Evolutionary conservation across 2,113 vertebrate genomes (phyloP).

Genomic region (Peucedramus taeniatus): DNA sequence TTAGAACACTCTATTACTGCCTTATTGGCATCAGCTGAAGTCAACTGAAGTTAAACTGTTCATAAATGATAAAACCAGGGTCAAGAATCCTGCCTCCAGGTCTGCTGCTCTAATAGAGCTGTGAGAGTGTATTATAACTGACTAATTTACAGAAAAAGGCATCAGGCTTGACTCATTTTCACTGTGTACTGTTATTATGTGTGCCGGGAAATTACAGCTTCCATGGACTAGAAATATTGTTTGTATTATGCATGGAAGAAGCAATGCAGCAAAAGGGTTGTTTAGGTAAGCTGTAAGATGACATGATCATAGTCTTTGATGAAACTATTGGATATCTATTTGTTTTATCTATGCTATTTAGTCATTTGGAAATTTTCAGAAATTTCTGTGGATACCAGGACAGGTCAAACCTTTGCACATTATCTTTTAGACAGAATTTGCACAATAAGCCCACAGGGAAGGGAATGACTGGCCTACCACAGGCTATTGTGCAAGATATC

Average conservation of each 20-base stretch:
- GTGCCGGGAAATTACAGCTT: conserved; percentile 2
- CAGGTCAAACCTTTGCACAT: neutral
- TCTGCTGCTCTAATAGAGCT: neutral
- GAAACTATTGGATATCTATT: neutral
- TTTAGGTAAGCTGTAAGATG: neutral
- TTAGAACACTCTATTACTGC: neutral
- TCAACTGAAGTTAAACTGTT: neutral
- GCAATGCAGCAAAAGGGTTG: neutral
- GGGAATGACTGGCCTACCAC: neutral
- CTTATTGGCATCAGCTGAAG: neutral
- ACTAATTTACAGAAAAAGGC: neutral
- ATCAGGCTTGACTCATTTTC: neutral
- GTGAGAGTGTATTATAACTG: neutral
- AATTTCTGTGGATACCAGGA: neutral
- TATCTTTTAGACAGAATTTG: neutral
- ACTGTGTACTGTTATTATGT: neutral
- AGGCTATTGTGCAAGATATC: neutral
- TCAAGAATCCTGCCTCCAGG: neutral
- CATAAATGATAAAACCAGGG: neutral
- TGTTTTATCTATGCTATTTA: neutral
- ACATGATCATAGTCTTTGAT: neutral
- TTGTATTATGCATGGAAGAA: neutral
- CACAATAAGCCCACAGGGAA: neutral
- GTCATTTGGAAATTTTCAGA: neutral
- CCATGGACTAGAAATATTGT: neutral